A percentile compares a stretch with the other conserved stretches of the same genome.
phyloP scores from a whole-genome alignment of 2,888 invertebrate genomes.

The Hirtodrosophila duncani region DNA sequence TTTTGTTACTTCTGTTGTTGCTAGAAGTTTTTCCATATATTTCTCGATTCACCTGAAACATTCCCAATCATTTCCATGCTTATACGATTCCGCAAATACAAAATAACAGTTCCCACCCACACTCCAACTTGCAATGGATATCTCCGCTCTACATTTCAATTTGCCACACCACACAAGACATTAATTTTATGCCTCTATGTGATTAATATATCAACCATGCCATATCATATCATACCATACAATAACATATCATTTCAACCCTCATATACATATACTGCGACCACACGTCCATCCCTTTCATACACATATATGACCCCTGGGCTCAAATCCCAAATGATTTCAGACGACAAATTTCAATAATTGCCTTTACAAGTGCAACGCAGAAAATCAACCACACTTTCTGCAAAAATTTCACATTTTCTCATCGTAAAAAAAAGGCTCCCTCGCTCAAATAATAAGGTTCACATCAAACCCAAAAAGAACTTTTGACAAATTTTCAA shows the following conservation, averaged over 20 bases:
- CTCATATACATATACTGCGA: not conserved
- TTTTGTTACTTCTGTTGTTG: too few relatives aligned
- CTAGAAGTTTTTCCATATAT: too few relatives aligned
- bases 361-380: conserved; percentile 60
- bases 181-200: conserved; percentile 66
- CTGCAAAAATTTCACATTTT: conserved; percentile 34
- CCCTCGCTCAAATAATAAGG: conserved; percentile 17
- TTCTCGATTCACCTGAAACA: too few relatives aligned
- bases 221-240: conserved; percentile 14
- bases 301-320: conserved; percentile 12
- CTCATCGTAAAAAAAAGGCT: conserved; percentile 37
- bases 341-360: conserved; percentile 48
- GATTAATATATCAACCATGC: conserved; percentile 42
- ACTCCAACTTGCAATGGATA: conserved; percentile 51
- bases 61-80: too few relatives aligned
- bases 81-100: too few relatives aligned
- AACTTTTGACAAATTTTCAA: conserved; percentile 60
- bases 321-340: conserved; percentile 38
- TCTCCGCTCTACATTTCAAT: conserved; percentile 56
- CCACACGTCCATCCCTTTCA: conserved; percentile 1
- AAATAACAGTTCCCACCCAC: conserved; percentile 62
- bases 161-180: conserved; percentile 56
- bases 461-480: conserved; percentile 16
- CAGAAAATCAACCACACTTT: conserved; percentile 14
- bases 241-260: conserved; percentile 11